Percentiles rank a stretch among this genome's conserved stretches.
These are phyloP conservation scores for Anticlea derivata DNA, from an alignment of 2,888 invertebrate genomes.

Conservation along the genomic window DNA sequence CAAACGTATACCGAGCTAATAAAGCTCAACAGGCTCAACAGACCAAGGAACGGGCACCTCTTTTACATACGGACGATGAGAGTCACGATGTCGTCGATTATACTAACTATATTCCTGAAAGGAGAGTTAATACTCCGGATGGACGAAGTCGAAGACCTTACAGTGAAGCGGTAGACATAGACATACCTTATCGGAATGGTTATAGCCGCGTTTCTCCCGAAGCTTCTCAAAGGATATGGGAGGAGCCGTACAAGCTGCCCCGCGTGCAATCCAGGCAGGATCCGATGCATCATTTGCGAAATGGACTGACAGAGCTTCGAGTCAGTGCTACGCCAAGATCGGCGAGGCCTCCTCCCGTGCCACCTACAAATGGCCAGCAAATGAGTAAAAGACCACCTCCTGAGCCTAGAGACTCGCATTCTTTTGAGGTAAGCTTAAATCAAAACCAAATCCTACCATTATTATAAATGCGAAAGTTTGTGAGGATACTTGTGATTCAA, in stretches of 20 bases:
- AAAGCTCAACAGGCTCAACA: conserved; percentile 46
- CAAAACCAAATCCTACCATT: not conserved
- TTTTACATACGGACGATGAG: conserved; percentile 69
- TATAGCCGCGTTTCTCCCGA: conserved; percentile 64
- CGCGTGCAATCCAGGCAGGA: conserved; percentile 71
- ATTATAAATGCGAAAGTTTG: too few relatives aligned
- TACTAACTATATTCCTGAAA: conserved; percentile 59
- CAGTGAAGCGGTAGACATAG: conserved; percentile 76
- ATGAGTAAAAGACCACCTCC: conserved; percentile 65
- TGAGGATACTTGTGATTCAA: too few relatives aligned
- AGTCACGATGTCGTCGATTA: conserved; percentile 72
- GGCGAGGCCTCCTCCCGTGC: conserved; percentile 68
- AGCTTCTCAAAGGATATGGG: conserved; percentile 66
- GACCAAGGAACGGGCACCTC: conserved; percentile 60
- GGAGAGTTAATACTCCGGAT: conserved; percentile 62
- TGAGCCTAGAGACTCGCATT: conserved; percentile 71
- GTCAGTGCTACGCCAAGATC: conserved; percentile 73
- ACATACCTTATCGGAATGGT: conserved; percentile 69
- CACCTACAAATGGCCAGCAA: conserved; percentile 50
- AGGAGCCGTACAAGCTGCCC: conserved; percentile 74
- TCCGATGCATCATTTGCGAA: conserved; percentile 67
- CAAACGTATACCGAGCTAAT: conserved; percentile 71
- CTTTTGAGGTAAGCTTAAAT: conserved; percentile 64
- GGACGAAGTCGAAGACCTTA: conserved; percentile 68
- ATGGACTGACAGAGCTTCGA: conserved; percentile 71